Evolutionary conservation across 2,888 invertebrate species (phyloP).

Genomic region (Mylabris sibirica): DNA sequence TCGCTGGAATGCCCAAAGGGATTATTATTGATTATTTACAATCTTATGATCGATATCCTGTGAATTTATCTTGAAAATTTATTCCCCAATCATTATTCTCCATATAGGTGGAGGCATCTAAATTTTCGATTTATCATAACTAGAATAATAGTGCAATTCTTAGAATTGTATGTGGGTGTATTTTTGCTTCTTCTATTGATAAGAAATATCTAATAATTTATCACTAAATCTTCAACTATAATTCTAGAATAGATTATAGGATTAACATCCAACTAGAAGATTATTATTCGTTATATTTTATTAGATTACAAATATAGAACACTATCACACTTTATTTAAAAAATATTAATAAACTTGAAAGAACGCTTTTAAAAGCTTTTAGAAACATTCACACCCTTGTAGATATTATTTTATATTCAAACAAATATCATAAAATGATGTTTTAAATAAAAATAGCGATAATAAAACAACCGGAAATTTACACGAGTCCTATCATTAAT

Average conservation of each 20-base stretch:
- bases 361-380: neutral
- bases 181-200: neutral
- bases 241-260: neutral
- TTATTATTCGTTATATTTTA: too few species aligned
- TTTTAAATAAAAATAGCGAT: neutral
- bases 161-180: neutral
- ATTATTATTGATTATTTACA: slow-evolving; percentile 9
- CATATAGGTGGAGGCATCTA: too few species aligned
- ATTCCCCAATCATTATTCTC: neutral
- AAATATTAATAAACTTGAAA: neutral
- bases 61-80: neutral
- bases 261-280: too few species aligned
- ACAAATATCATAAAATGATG: slow-evolving; percentile 7
- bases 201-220: neutral
- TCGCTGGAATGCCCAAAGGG: neutral
- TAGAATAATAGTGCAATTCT: neutral
- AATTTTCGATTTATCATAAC: too few species aligned
- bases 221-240: neutral
- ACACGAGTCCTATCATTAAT: neutral
- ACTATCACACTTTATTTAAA: too few species aligned
- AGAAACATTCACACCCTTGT: slow-evolving; percentile 2
- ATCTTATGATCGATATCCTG: slow-evolving; percentile 3
- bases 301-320: too few species aligned
- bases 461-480: slow-evolving; percentile 1
- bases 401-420: neutral